These are phyloP conservation scores for Cherax quadricarinatus DNA, from an alignment of 1,140 invertebrate species.

Conservation along the genomic window DNA sequence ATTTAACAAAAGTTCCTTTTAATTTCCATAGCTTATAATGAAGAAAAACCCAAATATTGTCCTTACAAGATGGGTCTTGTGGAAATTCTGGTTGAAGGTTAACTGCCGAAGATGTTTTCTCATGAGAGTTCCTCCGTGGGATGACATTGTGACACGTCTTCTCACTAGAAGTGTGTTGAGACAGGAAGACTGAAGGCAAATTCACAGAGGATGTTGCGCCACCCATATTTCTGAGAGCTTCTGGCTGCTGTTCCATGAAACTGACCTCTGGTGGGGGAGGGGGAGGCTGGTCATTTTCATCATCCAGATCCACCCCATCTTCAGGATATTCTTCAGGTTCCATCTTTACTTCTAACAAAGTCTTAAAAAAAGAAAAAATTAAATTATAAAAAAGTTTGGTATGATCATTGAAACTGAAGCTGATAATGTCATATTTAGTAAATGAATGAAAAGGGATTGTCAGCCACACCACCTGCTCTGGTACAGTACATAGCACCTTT, in stretches of 20 bases:
- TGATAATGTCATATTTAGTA: not conserved
- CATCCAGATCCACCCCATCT: conserved; percentile 47
- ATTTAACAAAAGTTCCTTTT: too few relatives aligned
- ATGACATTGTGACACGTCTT: conserved; percentile 39
- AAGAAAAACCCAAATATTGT: too few relatives aligned
- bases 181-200: conserved; percentile 47
- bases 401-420: not conserved
- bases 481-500: too few relatives aligned
- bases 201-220: conserved; percentile 46
- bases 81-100: conserved; percentile 71
- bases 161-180: conserved; percentile 46
- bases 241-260: conserved; percentile 55
- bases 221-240: conserved; percentile 20
- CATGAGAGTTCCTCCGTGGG: conserved; percentile 55
- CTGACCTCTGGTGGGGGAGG: conserved; percentile 56
- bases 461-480: not conserved
- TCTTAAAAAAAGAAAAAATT: conserved; percentile 36
- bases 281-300: conserved; percentile 45
- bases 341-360: conserved; percentile 69
- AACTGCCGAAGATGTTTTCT: conserved; percentile 45
- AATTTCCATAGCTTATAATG: too few relatives aligned
- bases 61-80: conserved; percentile 70
- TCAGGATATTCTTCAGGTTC: conserved; percentile 67
- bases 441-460: not conserved
- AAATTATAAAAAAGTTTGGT: not conserved